These are phyloP conservation scores for Marmota flaviventris DNA, from an alignment of 2,113 vertebrate species.

Conservation along the genomic window DNA sequence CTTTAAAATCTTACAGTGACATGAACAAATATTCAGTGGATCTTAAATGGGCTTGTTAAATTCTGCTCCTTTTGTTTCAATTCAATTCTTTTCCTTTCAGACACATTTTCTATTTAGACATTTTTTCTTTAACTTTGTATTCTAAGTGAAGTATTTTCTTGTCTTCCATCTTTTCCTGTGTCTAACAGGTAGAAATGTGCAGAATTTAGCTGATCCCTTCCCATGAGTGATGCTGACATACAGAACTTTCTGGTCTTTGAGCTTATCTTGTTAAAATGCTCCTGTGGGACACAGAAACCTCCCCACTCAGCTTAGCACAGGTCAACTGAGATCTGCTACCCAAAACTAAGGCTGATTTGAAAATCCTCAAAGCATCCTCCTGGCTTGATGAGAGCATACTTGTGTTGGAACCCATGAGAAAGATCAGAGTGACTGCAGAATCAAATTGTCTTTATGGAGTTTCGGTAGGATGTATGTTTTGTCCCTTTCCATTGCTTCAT, in stretches of 20 bases:
- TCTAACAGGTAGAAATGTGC: slow-evolving; percentile 5
- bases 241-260: slow-evolving; percentile 12
- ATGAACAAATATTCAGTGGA: slow-evolving; percentile 31
- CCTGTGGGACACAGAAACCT: background rate
- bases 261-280: background rate
- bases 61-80: slow-evolving; percentile 18
- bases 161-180: background rate
- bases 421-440: background rate
- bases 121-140: background rate
- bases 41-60: slow-evolving; percentile 43
- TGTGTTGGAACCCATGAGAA: background rate
- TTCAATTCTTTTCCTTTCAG: background rate
- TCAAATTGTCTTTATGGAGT: background rate
- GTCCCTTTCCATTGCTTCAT: background rate
- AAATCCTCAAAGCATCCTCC: background rate
- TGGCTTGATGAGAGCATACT: no score
- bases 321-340: background rate
- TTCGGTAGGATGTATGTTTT: background rate
- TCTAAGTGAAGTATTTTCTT: background rate
- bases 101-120: slow-evolving; percentile 21
- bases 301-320: background rate
- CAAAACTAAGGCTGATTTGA: background rate
- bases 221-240: background rate
- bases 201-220: background rate
- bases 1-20: background rate